Evolutionary conservation across 1,140 invertebrate genomes (phyloP).

Genomic region (Pentalonia nigronervosa): DNA sequence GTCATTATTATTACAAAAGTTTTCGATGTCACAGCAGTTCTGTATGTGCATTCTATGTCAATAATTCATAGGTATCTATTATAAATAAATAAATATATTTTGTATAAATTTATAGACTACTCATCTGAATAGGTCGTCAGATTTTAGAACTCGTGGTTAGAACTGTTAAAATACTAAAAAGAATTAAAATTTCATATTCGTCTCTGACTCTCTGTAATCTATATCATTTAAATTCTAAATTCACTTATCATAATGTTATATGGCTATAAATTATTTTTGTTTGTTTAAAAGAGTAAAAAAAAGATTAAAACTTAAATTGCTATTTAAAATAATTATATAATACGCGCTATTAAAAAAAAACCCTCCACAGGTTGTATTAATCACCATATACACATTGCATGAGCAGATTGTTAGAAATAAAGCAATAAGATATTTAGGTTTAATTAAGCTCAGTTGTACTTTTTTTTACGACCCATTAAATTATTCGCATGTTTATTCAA

Average conservation of each 20-base stretch:
- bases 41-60: not conserved
- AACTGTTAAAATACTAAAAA: not conserved
- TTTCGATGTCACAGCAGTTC: not conserved
- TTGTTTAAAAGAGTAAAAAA: not conserved
- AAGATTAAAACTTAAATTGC: not conserved
- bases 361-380: slow-evolving; percentile 6
- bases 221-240: not conserved
- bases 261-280: not conserved
- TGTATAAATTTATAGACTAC: not conserved
- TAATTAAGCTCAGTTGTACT: slow-evolving; percentile 5
- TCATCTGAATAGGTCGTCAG: not conserved
- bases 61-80: not conserved
- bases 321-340: not conserved
- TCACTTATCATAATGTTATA: not conserved
- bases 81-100: not conserved
- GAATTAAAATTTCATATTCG: not conserved
- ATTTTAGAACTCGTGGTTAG: not conserved
- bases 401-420: slow-evolving; percentile 12
- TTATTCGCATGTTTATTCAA: slow-evolving; percentile 7
- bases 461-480: not conserved
- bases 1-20: not conserved
- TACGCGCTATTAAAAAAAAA: not conserved
- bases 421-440: not conserved
- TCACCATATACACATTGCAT: not conserved
- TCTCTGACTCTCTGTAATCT: not conserved